A percentile compares a stretch with the other conserved stretches of the same genome.
These are phyloP conservation scores for Neotoxoptera formosana DNA, from an alignment of 1,140 invertebrate species.

Conservation along the genomic window DNA sequence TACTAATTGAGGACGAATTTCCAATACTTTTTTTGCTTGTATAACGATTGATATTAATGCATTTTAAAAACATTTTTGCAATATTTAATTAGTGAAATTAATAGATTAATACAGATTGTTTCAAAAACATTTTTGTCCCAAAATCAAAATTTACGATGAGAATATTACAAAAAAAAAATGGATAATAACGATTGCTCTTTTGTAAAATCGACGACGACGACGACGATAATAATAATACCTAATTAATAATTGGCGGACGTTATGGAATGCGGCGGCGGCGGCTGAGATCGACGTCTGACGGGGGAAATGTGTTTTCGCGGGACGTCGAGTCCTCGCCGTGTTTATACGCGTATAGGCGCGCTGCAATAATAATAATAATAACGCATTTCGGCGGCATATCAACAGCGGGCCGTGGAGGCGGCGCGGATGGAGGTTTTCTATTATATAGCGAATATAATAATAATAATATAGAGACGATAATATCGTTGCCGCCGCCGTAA, in stretches of 20 bases:
- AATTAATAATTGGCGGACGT: not conserved
- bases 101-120: too few relatives aligned
- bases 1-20: too few relatives aligned
- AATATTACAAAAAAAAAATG: too few relatives aligned
- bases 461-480: conserved; percentile 9
- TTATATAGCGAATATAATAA: not conserved
- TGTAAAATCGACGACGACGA: not conserved
- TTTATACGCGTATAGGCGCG: not conserved
- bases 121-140: too few relatives aligned
- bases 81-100: too few relatives aligned
- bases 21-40: too few relatives aligned
- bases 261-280: not conserved
- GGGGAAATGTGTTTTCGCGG: not conserved
- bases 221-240: not conserved
- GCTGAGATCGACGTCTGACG: not conserved
- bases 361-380: not conserved
- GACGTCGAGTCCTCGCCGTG: too few relatives aligned
- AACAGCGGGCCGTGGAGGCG: not conserved
- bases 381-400: not conserved
- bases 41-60: too few relatives aligned
- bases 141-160: too few relatives aligned
- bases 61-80: too few relatives aligned
- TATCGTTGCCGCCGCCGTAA: not conserved
- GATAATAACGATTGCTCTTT: too few relatives aligned
- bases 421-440: not conserved